Evolutionary conservation across 1,140 invertebrate genomes (phyloP), one percentile per base, ranked within the genome.

Genomic region (Maconellicoccus hirsutus): DNA sequence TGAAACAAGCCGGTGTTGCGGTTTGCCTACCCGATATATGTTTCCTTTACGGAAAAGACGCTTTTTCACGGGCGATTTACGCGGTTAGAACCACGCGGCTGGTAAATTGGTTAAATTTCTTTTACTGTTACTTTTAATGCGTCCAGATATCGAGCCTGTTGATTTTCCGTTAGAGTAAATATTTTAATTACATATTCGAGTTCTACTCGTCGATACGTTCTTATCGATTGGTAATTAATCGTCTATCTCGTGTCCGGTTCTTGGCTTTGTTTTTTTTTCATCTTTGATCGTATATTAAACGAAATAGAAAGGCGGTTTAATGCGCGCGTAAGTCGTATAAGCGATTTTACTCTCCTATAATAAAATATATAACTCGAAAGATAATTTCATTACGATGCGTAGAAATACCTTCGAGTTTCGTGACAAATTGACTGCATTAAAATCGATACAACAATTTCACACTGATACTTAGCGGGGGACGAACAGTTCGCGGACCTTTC

Each of bases 141-240:
- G 12, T 2, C 16, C 3, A 16, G n/a, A 52, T 52, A 52, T 16
- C 42, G n/a, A 52, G 16, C 42, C 42, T 52, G 42, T 52, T 52
- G 42, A 52, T 52, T 52, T 52, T 52, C 42, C 42, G 42, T 52
- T 52, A 52, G 42, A 52, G n/a, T 52, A 52, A 52, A 52, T 52
- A 19, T 52, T 52, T 52, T 52, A 52, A 52, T 52, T 52, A 52
- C 42, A 52, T 52, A 52, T 33, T 33, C 4, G 42, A 52, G n/a
- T 16, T 14, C 42, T 4, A 52, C 42, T 3, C 4, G 10, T 52
- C 42, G 2, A 52, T 16, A 16, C 4, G 42, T 19, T 52, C 42
- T 52, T 52, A 52, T 52, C 42, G 10, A 52, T 52, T 52, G 16
- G 42, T 52, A 52, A 52, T 52, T 52, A 19, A 52, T 52, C n/a